phyloP scores from a whole-genome alignment of 2,113 vertebrate genomes.

The Syrrhaptes paradoxus region DNA sequence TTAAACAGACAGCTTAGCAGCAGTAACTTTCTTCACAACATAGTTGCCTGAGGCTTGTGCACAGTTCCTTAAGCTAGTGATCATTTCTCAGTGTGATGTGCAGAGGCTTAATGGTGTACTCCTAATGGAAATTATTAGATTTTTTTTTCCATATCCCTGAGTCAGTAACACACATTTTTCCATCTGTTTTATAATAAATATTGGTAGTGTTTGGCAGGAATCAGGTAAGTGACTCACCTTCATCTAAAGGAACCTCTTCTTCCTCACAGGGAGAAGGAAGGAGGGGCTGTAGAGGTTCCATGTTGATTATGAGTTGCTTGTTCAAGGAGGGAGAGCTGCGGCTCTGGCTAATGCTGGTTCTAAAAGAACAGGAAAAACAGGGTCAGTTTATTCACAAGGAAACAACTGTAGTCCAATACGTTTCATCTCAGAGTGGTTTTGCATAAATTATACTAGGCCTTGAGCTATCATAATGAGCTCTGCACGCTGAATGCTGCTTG shows the following conservation, averaged over 20 bases:
- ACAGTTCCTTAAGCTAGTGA: neutral
- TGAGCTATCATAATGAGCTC: neutral
- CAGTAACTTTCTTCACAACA: neutral
- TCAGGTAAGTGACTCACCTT: slow-evolving; percentile 74
- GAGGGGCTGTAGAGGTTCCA: slow-evolving; percentile 92
- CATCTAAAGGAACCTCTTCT: slow-evolving; percentile 79
- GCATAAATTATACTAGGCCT: neutral
- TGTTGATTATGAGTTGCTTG: slow-evolving; percentile 97
- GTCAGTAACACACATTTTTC: neutral
- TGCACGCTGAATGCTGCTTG: rapidly evolving
- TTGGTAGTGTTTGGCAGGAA: neutral
- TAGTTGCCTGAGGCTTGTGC: neutral
- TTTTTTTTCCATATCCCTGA: neutral
- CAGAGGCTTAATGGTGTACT: neutral
- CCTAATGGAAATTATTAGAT: neutral
- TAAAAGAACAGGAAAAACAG: slow-evolving; percentile 65
- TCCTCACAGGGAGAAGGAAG: slow-evolving; percentile 87
- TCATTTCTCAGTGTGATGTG: neutral
- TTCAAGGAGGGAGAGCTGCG: slow-evolving; percentile 92
- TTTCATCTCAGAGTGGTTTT: neutral
- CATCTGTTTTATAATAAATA: neutral
- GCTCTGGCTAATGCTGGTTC: slow-evolving; percentile 89
- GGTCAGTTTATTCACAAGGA: neutral
- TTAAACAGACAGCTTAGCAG: neutral
- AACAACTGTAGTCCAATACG: neutral